These are phyloP conservation scores for Cecropterus lyciades DNA, from an alignment of 1,140 invertebrate genomes.

Conservation along the genomic window DNA sequence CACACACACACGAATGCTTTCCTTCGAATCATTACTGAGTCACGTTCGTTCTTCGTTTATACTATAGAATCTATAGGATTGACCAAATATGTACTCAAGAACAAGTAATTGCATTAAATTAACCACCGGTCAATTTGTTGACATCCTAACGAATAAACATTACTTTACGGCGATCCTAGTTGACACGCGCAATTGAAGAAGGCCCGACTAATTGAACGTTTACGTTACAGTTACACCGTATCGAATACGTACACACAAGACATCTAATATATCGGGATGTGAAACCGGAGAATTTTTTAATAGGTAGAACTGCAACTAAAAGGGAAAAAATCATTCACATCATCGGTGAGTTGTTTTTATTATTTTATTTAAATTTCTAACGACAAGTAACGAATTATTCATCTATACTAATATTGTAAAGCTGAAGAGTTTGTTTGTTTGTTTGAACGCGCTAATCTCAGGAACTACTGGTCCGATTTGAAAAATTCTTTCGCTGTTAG, in stretches of 20 bases:
- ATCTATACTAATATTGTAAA: too few relatives aligned
- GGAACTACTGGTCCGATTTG: too few relatives aligned
- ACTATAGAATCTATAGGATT: neutral
- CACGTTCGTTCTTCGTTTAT: conserved; percentile 26
- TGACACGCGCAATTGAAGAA: conserved; percentile 13
- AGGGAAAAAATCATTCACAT: conserved; percentile 99
- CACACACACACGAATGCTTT: conserved; percentile 22
- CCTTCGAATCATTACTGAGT: conserved; percentile 20
- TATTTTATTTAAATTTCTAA: neutral
- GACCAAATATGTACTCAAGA: conserved; percentile 11
- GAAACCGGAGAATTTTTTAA: conserved; percentile 99
- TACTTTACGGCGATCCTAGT: conserved; percentile 13
- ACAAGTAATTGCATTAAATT: conserved; percentile 25
- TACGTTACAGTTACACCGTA: conserved; percentile 93
- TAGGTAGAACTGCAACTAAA: conserved; percentile 98
- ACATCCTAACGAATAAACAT: conserved; percentile 30
- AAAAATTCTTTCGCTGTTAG: too few relatives aligned
- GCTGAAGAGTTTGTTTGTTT: too few relatives aligned
- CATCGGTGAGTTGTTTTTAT: conserved; percentile 88
- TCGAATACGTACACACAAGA: conserved; percentile 99
- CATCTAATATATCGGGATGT: conserved; percentile 99
- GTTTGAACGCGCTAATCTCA: too few relatives aligned
- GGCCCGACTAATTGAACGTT: neutral
- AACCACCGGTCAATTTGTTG: conserved; percentile 20
- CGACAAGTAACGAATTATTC: too few relatives aligned